These are phyloP conservation scores for Zingel zingel DNA, from an alignment of 2,113 vertebrate genomes.

Conservation along the genomic window DNA sequence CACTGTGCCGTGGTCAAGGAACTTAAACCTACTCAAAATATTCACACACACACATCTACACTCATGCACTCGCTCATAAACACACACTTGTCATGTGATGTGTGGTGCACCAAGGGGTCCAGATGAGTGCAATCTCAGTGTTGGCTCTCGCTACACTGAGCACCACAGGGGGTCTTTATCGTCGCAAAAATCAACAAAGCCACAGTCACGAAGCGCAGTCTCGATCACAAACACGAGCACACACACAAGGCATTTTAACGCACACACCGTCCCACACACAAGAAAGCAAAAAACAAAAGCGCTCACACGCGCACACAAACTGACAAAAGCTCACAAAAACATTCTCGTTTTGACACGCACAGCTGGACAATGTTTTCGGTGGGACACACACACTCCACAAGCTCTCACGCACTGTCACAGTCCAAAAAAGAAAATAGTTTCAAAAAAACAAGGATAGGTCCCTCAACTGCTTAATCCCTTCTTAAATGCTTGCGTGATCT, in stretches of 20 bases:
- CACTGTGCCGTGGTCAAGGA: constrained; percentile 1
- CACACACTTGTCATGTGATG: constrained; percentile 70
- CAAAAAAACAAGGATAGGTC: constrained; percentile 65
- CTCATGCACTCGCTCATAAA: constrained; percentile 15
- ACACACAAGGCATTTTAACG: constrained; percentile 20
- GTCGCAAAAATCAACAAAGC: constrained; percentile 80
- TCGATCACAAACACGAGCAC: constrained; percentile 32
- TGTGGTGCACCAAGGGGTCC: constrained; percentile 69
- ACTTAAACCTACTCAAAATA: constrained; percentile 17
- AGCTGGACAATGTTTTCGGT: constrained; percentile 52
- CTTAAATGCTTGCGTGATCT: constrained; percentile 78
- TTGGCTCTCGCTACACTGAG: constrained; percentile 81
- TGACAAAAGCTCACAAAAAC: constrained; percentile 58
- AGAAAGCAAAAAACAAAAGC: constrained; percentile 19
- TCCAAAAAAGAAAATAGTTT: constrained; percentile 61
- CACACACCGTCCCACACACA: constrained; percentile 10
- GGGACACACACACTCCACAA: constrained; percentile 35
- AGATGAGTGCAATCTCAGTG: constrained; percentile 80
- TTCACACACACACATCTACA: constrained; percentile 18
- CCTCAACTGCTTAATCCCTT: constrained; percentile 76
- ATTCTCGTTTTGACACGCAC: constrained; percentile 49
- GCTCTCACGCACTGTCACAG: constrained; percentile 16
- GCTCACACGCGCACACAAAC: constrained; percentile 8
- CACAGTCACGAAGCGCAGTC: constrained; percentile 79
- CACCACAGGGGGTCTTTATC: constrained; percentile 81